Conservation (phyloP, 2,888 invertebrate species). For the Bombylius discolor region DNA sequence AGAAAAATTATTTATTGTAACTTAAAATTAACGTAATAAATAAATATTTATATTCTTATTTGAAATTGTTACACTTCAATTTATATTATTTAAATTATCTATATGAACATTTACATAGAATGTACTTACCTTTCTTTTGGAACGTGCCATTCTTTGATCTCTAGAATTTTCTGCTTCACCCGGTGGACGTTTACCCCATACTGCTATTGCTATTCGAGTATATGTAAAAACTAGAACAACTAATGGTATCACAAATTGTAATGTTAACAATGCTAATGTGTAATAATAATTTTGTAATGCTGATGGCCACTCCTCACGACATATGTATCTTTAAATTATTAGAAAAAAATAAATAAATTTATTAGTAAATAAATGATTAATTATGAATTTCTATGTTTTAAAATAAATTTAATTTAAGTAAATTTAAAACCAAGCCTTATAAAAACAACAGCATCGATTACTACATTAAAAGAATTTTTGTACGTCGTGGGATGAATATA, state of each 20-base stretch:
- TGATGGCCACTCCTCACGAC: constrained; percentile 58
- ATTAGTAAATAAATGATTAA: no score
- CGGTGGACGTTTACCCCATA: constrained; percentile 77
- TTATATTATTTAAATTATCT: no score
- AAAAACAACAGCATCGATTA: no score
- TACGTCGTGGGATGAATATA: no score
- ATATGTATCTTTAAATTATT: constrained; percentile 47
- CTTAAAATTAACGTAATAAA: no score
- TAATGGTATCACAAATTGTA: constrained; percentile 76
- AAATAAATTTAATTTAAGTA: no score
- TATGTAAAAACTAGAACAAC: constrained; percentile 72
- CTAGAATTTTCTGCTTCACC: constrained; percentile 76
- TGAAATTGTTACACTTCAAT: no score
- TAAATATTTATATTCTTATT: no score
- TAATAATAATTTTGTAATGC: constrained; percentile 55
- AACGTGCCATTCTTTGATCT: constrained; percentile 70
- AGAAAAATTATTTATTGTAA: no score
- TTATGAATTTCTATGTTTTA: no score
- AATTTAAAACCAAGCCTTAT: no score
- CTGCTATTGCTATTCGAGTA: constrained; percentile 68
- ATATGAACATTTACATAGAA: not conserved
- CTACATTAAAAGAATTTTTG: no score
- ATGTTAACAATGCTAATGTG: constrained; percentile 59
- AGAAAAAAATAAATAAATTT: not conserved
- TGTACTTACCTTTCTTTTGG: constrained; percentile 66